Evolutionary conservation across 2,888 invertebrate species (phyloP).

Genomic region (Polymixis flavicincta): DNA sequence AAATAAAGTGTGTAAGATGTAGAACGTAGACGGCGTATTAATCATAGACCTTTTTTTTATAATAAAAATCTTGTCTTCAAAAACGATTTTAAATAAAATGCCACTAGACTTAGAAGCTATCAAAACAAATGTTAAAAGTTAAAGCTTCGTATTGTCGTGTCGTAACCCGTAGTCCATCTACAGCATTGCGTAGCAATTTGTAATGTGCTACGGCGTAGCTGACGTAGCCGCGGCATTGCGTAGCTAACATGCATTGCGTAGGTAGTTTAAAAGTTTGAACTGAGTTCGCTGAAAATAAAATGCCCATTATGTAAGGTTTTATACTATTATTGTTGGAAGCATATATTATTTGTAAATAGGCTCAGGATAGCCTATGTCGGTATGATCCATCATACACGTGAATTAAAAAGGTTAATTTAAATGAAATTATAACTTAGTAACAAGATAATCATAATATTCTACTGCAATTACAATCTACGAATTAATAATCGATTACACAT

Average conservation of each 20-base stretch:
- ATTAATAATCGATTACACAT: too few relatives aligned
- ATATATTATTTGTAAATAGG: not conserved
- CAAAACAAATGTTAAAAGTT: not conserved
- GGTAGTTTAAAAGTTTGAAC: not conserved
- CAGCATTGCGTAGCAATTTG: constrained; percentile 1
- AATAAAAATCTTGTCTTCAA: not conserved
- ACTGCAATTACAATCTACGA: too few relatives aligned
- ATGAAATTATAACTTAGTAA: too few relatives aligned
- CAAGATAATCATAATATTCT: too few relatives aligned
- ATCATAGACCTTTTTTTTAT: too few relatives aligned
- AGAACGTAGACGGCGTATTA: not conserved
- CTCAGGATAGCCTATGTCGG: too few relatives aligned
- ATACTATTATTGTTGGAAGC: not conserved
- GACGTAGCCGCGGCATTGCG: not conserved
- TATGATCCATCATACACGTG: too few relatives aligned
- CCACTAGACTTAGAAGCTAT: not conserved
- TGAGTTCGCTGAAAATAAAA: not conserved
- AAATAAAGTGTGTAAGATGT: not conserved
- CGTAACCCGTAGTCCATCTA: not conserved
- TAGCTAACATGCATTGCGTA: not conserved
- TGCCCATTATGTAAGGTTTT: not conserved
- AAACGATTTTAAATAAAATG: not conserved
- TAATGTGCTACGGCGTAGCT: constrained; percentile 12
- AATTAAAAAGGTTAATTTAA: too few relatives aligned
- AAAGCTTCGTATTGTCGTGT: not conserved